Base-by-base conservation (phyloP, 2,797 vertebrate species). In the Acanthis flammea region DNA sequence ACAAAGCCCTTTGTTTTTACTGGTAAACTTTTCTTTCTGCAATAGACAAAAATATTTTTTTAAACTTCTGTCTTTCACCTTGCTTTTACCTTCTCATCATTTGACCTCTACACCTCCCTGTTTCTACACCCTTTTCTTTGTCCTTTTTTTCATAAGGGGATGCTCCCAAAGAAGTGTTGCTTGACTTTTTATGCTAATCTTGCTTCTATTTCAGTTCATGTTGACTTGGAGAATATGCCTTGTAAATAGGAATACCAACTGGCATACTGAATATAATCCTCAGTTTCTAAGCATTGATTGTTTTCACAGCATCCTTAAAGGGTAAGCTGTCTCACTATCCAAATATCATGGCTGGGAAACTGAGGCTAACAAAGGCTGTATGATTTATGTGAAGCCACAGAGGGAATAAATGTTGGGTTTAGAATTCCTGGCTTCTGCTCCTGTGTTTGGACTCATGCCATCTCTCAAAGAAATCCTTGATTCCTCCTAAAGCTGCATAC, bases 251-350 rank as follows among this genome's bases (percentile, higher is more conserved):
- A 80, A 83, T 77, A 77, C 68, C 72, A 78, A 37, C 53, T 88
- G 86, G 73, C 78, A 58, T 91, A 57, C 92, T 82, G 75, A 82
- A 89, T 83, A 80, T 93, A 95, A 92, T 92, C 86, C 88, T 90
- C 28, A 68, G 68, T 95, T 93, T 94, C 78, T 93, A 94, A 93
- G 68, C 90, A 31, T 4, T 74, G 86, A 57, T 92, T 96, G 84
- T 95, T 96, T 95, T 94, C 81, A 67, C 61, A 95, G 89, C 84
- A 90, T 90, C 78, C 81, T 93, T 89, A 95, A 87, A 96, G 95
- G 91, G 89, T 94, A 93, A 96, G 89, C 89, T 89, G 78, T 77
- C 50, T 90, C 88, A 86, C 92, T 85, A 39, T 91, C 92, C 81
- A 94, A 91, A 91, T 96, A 91, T 80, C 91, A 83, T 88, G 72